Evolutionary conservation across 2,797 vertebrate genomes (phyloP), one percentile per base, ranked within the genome.

Genomic region (Rhodeus uyekii): DNA sequence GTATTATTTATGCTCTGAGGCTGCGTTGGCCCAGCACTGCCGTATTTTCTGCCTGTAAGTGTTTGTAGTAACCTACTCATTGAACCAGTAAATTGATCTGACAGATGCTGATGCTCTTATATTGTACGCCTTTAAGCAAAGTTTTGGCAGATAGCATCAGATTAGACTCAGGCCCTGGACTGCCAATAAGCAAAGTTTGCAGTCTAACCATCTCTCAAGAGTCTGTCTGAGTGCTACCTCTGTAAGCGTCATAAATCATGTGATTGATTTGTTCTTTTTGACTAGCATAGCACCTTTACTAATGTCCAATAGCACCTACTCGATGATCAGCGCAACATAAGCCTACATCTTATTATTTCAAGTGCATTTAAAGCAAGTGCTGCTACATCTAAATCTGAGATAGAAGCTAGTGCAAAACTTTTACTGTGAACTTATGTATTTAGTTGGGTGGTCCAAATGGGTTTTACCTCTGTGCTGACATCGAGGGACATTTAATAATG

Each of bases 41-140:
- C 61, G 58, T 81, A 69, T 84, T 69, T 81, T 84, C 55, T 76
- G 78, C 73, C 79, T 78, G 67, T 77, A 80, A 81, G 85, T 81
- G 81, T 83, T 83, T 81, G 85, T 75, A 65, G 79, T 81, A 81
- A 82, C 69, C 85, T 76, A 74, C 82, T 64, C 82, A 75, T 78
- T 86, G 85, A 84, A 84, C 78, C 82, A 67, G 82, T 86, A 86
- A 86, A 84, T 82, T 76, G 80, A 82, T 82, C 79, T 86, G 85
- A 86, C 85, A 82, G 83, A 79, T 84, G 85, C 85, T 75, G 85
- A 82, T 84, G 64, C 83, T 73, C 63, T 81, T 82, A 72, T 82
- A 82, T 82, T 84, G 80, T 82, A 68, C 12, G 83, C 75, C 83
- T 86, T 75, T 79, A 86, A 86, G 85, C 82, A 68, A 72, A 82